Evolutionary conservation across 1,140 invertebrate genomes (phyloP), one percentile per base, ranked within the genome.

Genomic region (Drosophila oshimai): DNA sequence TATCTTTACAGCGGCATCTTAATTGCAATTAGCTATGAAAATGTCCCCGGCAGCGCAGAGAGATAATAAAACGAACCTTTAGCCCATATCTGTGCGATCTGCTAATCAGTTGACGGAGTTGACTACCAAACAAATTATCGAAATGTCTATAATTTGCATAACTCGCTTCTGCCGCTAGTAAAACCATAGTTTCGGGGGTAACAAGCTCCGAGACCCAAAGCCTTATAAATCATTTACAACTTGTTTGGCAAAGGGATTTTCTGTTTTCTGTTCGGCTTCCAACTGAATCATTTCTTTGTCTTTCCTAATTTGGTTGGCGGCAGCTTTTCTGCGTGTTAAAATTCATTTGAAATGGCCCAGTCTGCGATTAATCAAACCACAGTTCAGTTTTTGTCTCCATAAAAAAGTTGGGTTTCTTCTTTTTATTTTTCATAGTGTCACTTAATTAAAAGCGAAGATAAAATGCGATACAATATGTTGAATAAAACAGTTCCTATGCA

Each of bases 1-100:
- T 84, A 84, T 84, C 79, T 44, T 1, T n/a, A 9, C 28, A 34
- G 31, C 46, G 46, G 47, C 80, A 84, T 84, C 79, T 84, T 84
- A 84, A 84, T 84, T 84, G 81, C 79, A 84, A 84, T 84, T 86
- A 84, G 79, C 80, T 75, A 87, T 75, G 71, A 72, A 79, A 79
- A 86, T 81, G 68, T 80, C 53, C 22, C 45, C 46, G 18, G 37
- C 51, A 41, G 28, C 28, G n/a, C 10, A 28, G 28, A 34, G 15
- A 37, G 31, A 29, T 31, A 51, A 41, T 64, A 60, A 83, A 79
- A 84, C 74, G 34, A 53, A 61, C 36, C 49, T 31, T n/a, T 50
- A 39, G 46, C 28, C 22, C 24, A 44, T 71, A 86, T 84, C 80
- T 71, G 44, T 46, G 64, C 50, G 26, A 86, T 84, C 79, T 86